Evolutionary conservation across 2,113 vertebrate genomes (phyloP), one percentile per base, ranked within the genome.

Genomic region (human): DNA sequence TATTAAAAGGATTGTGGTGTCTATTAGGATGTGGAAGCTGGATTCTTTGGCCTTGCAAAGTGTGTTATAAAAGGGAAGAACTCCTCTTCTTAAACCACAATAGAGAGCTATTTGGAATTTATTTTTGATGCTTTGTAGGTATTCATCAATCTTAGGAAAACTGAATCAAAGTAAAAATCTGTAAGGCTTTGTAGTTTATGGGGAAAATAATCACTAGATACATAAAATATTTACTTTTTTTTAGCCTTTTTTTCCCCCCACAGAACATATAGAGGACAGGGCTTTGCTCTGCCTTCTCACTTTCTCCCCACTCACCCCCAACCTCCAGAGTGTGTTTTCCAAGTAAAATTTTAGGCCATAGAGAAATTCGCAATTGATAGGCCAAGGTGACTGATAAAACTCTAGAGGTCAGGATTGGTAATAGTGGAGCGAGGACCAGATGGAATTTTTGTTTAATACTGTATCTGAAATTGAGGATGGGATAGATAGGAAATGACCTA

Each of bases 11-110:
- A 61, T 50, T 79, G 3, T 94, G 61, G 11, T 72, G 22, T 79
- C 5, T 83, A 27, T 97, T 96, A 85, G 57, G 61, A 87, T 96
- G 96, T 97, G 70, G 90, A 90, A 78, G 73, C 40, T 72, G 59
- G 35, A 22, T 83, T 93, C 23, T 35, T 83, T 96, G 72, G 43
- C 66, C 32, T 93, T 96, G 55, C 18, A 40, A 64, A 90, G 18
- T 59, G 8, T 68, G 22, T 78, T 78, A 25, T 64, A 35, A 14
- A 59, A 83, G 10, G 20, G 66, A 80, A 91, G 52, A n/a, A 64
- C 23, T 40, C 23, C 38, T 10, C 18, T 16, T 23, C 22, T 40
- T 93, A 57, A 85, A 59, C 25, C 43, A 92, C 14, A 70, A 0
- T 94, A 80, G 23, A 52, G 76, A 92, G 23, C 22, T 92, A 40